These are phyloP conservation scores for Mustela nigripes DNA, from an alignment of 2,113 vertebrate species.

Conservation along the genomic window DNA sequence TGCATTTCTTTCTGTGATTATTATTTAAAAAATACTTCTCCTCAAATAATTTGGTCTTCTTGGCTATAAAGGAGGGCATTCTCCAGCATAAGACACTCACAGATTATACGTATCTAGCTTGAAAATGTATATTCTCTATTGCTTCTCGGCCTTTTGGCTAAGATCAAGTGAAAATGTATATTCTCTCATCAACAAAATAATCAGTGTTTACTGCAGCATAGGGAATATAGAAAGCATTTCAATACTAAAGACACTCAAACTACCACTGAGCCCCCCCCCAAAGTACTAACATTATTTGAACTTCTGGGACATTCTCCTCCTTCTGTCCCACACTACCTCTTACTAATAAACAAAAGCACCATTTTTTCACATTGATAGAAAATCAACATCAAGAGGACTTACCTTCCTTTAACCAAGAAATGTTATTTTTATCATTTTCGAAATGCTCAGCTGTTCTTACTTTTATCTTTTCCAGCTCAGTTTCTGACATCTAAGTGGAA, in stretches of 20 bases:
- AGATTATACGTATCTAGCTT: not conserved
- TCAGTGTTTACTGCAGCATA: not conserved
- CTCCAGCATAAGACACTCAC: not conserved
- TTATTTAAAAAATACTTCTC: constrained; percentile 60
- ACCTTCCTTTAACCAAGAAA: constrained; percentile 90
- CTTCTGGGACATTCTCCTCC: not conserved
- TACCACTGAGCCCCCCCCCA: not conserved
- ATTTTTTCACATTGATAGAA: constrained; percentile 36
- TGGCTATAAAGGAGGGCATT: constrained; percentile 23
- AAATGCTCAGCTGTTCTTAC: constrained; percentile 86
- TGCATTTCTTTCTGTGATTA: constrained; percentile 62
- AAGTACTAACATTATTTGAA: not conserved
- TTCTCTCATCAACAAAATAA: not conserved
- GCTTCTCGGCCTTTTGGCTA: too few species aligned
- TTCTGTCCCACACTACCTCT: not conserved
- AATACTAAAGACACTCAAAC: not conserved
- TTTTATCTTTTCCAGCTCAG: constrained; percentile 87
- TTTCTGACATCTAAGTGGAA: constrained; percentile 90
- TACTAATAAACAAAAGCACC: constrained; percentile 25
- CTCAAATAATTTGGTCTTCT: constrained; percentile 62
- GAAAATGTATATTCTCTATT: not conserved
- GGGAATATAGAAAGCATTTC: not conserved
- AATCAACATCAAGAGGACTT: constrained; percentile 70
- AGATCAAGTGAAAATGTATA: not conserved
- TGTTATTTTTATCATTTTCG: constrained; percentile 90